Conservation (phyloP, 1,140 invertebrate species). For the Camponotus floridanus region DNA sequence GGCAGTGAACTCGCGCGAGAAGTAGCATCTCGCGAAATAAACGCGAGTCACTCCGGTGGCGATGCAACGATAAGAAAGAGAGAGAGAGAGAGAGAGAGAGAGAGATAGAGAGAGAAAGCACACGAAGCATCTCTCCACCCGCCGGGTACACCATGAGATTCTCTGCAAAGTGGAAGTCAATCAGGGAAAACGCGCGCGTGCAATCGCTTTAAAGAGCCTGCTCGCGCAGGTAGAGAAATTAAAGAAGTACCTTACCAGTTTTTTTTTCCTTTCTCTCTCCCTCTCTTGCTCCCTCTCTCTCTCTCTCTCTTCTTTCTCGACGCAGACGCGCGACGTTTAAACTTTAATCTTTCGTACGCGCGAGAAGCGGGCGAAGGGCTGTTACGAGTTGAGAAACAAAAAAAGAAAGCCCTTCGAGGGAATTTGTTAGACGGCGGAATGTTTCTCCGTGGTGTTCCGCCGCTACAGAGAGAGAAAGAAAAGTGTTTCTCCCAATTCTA, state of each 20-base stretch:
- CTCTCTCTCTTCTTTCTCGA: neutral
- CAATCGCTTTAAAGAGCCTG: slow-evolving; percentile 69
- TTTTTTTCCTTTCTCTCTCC: neutral
- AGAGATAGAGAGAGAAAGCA: neutral
- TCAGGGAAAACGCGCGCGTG: slow-evolving; percentile 51
- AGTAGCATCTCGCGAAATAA: slow-evolving; percentile 43
- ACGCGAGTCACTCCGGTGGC: slow-evolving; percentile 12
- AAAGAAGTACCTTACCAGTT: slow-evolving; percentile 54
- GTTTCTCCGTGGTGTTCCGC: neutral
- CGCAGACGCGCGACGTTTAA: slow-evolving; percentile 28
- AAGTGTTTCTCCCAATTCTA: slow-evolving; percentile 5
- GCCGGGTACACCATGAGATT: slow-evolving; percentile 28
- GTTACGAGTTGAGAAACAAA: slow-evolving; percentile 3
- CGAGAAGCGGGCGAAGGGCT: slow-evolving; percentile 12
- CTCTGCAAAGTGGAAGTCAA: slow-evolving; percentile 60
- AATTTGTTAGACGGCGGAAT: slow-evolving; percentile 44
- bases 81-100: neutral
- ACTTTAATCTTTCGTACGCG: slow-evolving; percentile 47
- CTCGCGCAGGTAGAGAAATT: slow-evolving; percentile 53
- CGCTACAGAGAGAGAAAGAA: too few species aligned
- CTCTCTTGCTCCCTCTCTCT: neutral
- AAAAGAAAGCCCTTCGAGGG: neutral
- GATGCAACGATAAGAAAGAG: neutral
- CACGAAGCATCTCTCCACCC: slow-evolving; percentile 19
- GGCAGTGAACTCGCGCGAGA: slow-evolving; percentile 44